Conservation (phyloP, 2,797 vertebrate species). For the Pseudotriccus pelzelni region DNA sequence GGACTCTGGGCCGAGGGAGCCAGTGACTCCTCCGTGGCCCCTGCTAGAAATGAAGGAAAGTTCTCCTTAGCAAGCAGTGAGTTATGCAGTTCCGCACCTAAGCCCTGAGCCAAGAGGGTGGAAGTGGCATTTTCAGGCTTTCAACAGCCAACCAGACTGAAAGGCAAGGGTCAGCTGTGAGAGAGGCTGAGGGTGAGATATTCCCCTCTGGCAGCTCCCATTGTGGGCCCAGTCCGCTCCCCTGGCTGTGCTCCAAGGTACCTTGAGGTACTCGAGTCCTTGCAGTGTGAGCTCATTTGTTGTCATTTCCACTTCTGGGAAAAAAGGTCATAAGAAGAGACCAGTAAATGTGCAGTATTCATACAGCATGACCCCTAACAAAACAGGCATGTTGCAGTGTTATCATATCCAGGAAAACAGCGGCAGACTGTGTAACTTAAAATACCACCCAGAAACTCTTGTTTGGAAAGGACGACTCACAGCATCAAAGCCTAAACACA, state of each 20-base stretch:
- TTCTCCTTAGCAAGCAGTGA: background rate
- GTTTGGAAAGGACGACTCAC: slow-evolving; percentile 31
- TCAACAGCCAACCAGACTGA: background rate
- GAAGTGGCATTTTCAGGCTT: background rate
- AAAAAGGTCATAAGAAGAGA: background rate
- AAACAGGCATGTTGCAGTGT: background rate
- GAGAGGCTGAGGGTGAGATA: background rate
- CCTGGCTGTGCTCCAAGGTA: slow-evolving; percentile 1
- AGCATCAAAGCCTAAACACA: background rate
- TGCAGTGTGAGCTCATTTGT: slow-evolving; percentile 32
- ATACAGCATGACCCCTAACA: background rate
- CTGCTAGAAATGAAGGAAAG: background rate
- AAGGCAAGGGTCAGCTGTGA: background rate
- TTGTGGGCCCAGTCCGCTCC: fast-evolving
- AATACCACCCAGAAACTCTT: slow-evolving; percentile 31
- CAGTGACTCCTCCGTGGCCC: fast-evolving
- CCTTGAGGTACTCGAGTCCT: background rate
- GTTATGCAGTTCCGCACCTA: background rate
- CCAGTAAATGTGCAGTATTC: slow-evolving; percentile 1
- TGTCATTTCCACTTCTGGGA: slow-evolving; percentile 44
- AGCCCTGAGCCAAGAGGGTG: background rate
- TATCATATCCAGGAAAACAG: slow-evolving; percentile 44
- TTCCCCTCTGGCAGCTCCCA: background rate
- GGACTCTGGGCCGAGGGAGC: fast-evolving
- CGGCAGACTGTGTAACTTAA: background rate